phyloP scores from a whole-genome alignment of 2,113 vertebrate species.

The Sylvietta virens region DNA sequence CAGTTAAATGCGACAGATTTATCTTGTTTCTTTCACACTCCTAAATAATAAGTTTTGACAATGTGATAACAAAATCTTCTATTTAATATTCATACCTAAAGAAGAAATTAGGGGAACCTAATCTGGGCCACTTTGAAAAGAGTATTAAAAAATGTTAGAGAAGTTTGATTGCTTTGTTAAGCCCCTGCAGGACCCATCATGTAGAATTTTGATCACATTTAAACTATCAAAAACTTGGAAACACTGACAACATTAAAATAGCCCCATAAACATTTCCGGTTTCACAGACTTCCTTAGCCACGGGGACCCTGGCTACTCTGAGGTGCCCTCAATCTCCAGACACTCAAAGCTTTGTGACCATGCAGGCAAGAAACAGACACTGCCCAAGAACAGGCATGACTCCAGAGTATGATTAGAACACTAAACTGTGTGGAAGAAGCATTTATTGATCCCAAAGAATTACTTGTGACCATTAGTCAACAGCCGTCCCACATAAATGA shows the following conservation, averaged over 20 bases:
- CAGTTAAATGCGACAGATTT: neutral
- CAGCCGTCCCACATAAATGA: neutral
- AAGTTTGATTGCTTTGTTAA: neutral
- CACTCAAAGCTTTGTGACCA: neutral
- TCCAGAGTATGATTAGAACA: neutral
- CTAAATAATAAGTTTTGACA: neutral
- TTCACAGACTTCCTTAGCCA: neutral
- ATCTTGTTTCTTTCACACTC: neutral
- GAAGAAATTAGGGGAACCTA: neutral
- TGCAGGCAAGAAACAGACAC: neutral
- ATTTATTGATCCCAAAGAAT: neutral
- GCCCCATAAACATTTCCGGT: neutral
- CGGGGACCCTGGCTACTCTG: neutral
- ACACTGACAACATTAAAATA: neutral
- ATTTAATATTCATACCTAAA: neutral
- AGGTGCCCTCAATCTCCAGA: neutral
- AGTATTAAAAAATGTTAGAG: neutral
- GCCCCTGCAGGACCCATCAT: neutral
- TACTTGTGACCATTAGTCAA: neutral
- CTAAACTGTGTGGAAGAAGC: neutral
- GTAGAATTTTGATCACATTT: neutral
- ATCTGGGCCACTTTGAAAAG: neutral
- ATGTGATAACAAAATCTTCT: neutral
- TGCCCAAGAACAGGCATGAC: fast-evolving
- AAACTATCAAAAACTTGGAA: neutral